phyloP scores from a whole-genome alignment of 2,797 vertebrate species.

The Typhlichthys subterraneus region DNA sequence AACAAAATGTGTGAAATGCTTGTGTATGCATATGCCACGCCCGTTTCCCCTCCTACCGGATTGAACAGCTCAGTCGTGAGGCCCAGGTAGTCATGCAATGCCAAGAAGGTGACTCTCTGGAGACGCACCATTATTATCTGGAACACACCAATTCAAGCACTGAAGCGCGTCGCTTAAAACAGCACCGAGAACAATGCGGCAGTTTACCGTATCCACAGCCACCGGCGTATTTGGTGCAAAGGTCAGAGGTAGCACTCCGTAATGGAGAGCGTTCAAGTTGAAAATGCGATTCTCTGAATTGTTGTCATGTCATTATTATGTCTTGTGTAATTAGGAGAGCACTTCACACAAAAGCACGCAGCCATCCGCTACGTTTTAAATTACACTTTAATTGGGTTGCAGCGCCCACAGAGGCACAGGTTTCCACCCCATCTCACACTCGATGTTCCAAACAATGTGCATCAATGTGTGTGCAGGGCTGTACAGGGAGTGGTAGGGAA shows the following conservation, averaged over 20 bases:
- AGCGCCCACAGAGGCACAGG: too few relatives aligned
- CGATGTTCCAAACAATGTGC: too few relatives aligned
- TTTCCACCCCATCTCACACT: too few relatives aligned
- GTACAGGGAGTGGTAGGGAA: too few relatives aligned
- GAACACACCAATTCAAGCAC: constrained; percentile 39
- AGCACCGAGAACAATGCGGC: not conserved
- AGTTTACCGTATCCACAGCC: not conserved
- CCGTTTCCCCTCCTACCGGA: constrained; percentile 64
- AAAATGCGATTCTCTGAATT: too few relatives aligned
- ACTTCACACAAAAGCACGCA: too few relatives aligned
- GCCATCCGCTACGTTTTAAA: too few relatives aligned
- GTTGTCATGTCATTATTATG: too few relatives aligned
- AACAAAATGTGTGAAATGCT: not conserved
- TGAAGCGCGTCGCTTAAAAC: constrained; percentile 22
- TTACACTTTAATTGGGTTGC: too few relatives aligned
- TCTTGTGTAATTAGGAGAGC: too few relatives aligned
- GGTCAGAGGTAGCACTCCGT: not conserved
- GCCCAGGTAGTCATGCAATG: constrained; percentile 92
- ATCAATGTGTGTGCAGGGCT: too few relatives aligned
- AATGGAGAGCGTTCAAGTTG: too few relatives aligned
- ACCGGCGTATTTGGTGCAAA: not conserved
- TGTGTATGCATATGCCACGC: not conserved
- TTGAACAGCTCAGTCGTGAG: constrained; percentile 95
- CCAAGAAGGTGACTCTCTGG: constrained; percentile 94
- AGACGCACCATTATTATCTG: constrained; percentile 97